Evolutionary conservation across 1,140 invertebrate genomes (phyloP), one percentile per base, ranked within the genome.

Genomic region (Drosophila cardini): DNA sequence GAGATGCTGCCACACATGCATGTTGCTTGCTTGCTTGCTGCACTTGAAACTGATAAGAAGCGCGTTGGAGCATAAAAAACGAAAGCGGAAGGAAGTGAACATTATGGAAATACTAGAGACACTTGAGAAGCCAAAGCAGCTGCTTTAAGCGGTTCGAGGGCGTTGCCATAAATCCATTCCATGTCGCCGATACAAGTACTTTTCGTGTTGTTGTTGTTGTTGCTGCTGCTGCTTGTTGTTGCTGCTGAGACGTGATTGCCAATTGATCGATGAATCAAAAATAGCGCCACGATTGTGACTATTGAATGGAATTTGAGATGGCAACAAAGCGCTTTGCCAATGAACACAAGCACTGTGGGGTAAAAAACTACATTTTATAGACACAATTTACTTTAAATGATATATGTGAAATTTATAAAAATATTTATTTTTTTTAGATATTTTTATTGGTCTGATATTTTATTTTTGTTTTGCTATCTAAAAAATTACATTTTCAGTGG

Each of bases 51-150:
- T 70, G 78, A 62, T 78, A 69, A 68, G 36, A 42, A 15, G 34
- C 50, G 56, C 57, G 21, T 26, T 26, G 16, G 21, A 42, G 13
- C 18, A 56, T 46, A 62, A 61, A 73, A 68, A 38, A 58, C 34
- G 43, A 60, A 68, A 73, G 84, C 84, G 83, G 83, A 87, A 87
- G 84, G 83, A 87, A 87, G 83, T 83, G 69, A 78, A 76, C 65
- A 87, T 82, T 78, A 75, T 70, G 34, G 68, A 52, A 63, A 56
- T 55, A 42, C 57, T 40, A 74, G 65, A 74, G 63, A 18, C 65
- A 73, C 64, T 60, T 69, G 63, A 60, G 46, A 38, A 32, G 32
- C 15, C 40, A 1, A 16, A 42, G 63, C 72, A 43, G 72, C 65
- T 62, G 56, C 61, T 34, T 18, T 18, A 21, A 57, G 11, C 10